Conservation (phyloP, 2,113 vertebrate genomes). For the pig (Sus scrofa) region T2T-Sscrofa CM000825.6:72007501-72008000, state of each 20-base stretch:
- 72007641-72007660: constrained; percentile 14
- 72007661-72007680: neutral
- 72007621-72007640: neutral
- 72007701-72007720: neutral
- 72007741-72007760: neutral
- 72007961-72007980: too few species aligned
- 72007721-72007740: neutral
- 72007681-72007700: neutral
- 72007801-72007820: neutral
- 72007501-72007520: neutral
- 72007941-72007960: too few species aligned
- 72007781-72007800: neutral
- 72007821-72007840: neutral
- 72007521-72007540: neutral
- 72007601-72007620: too few species aligned
- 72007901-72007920: too few species aligned
- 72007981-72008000: too few species aligned
- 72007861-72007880: neutral
- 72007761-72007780: neutral
- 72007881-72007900: neutral
- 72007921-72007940: too few species aligned
- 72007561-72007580: neutral
- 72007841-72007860: neutral
- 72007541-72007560: neutral
- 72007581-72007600: neutral